Conservation (phyloP, 2,113 vertebrate genomes). For the Zootoca vivipara region DNA sequence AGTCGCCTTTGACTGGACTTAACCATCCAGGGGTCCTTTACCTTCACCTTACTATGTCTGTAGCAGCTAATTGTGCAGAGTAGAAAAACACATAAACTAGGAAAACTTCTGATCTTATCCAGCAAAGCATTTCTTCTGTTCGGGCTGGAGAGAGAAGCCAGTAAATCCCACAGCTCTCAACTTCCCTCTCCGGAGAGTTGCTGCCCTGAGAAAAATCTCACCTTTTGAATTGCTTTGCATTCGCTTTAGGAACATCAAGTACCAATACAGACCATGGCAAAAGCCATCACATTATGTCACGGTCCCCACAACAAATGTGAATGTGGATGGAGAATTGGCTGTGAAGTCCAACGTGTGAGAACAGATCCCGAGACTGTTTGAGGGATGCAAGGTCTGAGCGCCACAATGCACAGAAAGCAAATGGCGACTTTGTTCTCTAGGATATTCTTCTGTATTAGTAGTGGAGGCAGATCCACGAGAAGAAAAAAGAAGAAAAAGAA, state of each 20-base stretch:
- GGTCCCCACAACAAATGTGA: slow-evolving; percentile 38
- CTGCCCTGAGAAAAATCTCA: slow-evolving; percentile 18
- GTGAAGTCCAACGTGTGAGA: neutral
- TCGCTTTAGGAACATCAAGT: slow-evolving; percentile 9
- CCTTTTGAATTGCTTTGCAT: neutral
- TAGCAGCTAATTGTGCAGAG: too few relatives aligned
- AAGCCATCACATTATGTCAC: neutral
- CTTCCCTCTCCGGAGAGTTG: neutral
- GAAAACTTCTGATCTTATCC: slow-evolving; percentile 29
- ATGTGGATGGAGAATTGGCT: neutral
- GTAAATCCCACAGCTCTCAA: neutral
- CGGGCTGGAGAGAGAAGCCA: neutral
- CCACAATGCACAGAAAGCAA: neutral
- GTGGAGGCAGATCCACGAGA: neutral
- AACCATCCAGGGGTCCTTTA: too few relatives aligned
- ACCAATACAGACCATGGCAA: neutral
- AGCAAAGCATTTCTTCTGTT: neutral
- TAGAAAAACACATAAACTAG: too few relatives aligned
- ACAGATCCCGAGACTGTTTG: neutral
- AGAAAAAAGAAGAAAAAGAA: neutral
- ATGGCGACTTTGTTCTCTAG: neutral
- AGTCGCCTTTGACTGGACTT: too few relatives aligned
- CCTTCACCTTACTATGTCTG: too few relatives aligned
- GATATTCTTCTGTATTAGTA: slow-evolving; percentile 33
- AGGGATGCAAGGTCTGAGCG: slow-evolving; percentile 9